Evolutionary conservation across 1,140 invertebrate genomes (phyloP).

Genomic region (Apis mellifera): Amel_HAv3.1 CM009941.2:7882501-7883000

Average conservation of each 20-base stretch:
- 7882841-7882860: too few relatives aligned
- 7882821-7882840: conserved; percentile 49
- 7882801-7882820: conserved; percentile 30
- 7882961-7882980: conserved; percentile 47
- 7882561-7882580: too few relatives aligned
- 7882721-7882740: too few relatives aligned
- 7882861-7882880: conserved; percentile 54
- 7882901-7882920: conserved; percentile 69
- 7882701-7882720: background rate
- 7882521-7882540: too few relatives aligned
- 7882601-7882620: too few relatives aligned
- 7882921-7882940: conserved; percentile 69
- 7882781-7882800: background rate
- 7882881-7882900: conserved; percentile 65
- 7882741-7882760: conserved; percentile 18
- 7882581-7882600: too few relatives aligned
- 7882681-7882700: background rate
- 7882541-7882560: too few relatives aligned
- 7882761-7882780: conserved; percentile 27
- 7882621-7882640: background rate
- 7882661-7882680: background rate
- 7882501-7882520: too few relatives aligned
- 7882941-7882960: conserved; percentile 60
- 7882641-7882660: background rate
- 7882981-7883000: conserved; percentile 48